Evolutionary conservation across 2,797 vertebrate genomes (phyloP).

Genomic region (Gallinago solitaria): DNA sequence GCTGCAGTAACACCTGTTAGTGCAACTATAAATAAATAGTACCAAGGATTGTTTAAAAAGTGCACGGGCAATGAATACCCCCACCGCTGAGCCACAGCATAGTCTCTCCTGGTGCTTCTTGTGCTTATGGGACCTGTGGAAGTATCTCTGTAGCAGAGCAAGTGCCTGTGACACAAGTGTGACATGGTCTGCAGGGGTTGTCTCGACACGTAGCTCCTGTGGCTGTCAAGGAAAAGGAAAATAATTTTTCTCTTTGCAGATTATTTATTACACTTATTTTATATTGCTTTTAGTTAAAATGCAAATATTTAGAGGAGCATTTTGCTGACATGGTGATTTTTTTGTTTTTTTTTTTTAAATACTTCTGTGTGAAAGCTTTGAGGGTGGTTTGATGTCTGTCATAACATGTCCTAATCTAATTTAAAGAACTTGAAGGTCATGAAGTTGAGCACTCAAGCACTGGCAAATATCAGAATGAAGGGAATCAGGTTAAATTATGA

Average conservation of each 20-base stretch:
- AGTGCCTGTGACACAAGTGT: accelerated
- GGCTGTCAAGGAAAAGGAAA: not conserved
- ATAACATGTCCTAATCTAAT: not conserved
- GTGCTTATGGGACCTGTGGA: not conserved
- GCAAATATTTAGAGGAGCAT: not conserved
- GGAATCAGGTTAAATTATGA: not conserved
- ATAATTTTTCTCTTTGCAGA: accelerated
- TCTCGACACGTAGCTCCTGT: not conserved
- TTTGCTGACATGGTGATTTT: not conserved
- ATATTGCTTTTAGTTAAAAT: not conserved
- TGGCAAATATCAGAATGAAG: not conserved
- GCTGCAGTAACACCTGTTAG: not conserved
- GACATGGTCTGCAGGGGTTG: not conserved
- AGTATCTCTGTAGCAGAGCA: not conserved
- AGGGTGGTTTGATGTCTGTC: not conserved
- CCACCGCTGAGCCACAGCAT: not conserved
- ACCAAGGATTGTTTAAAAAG: not conserved
- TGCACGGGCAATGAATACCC: not conserved
- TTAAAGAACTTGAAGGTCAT: not conserved
- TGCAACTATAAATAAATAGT: not conserved
- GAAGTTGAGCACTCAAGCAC: not conserved
- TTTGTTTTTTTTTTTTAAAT: not conserved
- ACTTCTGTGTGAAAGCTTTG: not conserved
- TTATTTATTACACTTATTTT: not conserved
- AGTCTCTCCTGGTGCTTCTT: not conserved